A percentile compares a stretch with the other conserved stretches of the same genome.
Evolutionary conservation across 2,888 invertebrate genomes (phyloP).

Genomic region (Toxonevra muliebris): DNA sequence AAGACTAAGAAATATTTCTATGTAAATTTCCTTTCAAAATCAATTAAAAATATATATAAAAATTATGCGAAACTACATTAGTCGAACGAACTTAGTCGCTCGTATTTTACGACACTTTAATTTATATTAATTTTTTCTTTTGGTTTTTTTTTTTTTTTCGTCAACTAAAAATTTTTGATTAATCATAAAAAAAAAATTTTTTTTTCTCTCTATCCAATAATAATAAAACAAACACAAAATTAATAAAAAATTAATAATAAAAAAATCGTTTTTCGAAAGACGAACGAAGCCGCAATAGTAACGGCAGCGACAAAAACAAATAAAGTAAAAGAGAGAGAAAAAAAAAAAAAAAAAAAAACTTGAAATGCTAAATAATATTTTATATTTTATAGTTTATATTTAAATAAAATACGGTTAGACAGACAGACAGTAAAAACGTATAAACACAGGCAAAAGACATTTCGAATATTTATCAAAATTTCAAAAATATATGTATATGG

Average conservation of each 20-base stretch:
- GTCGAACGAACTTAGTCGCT: neutral
- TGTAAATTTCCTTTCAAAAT: conserved; percentile 50
- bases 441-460: neutral
- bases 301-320: neutral
- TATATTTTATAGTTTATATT: conserved; percentile 30
- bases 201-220: conserved; percentile 14
- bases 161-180: conserved; percentile 44
- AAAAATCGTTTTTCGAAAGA: neutral
- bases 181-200: conserved; percentile 49
- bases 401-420: neutral
- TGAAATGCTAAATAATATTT: conserved; percentile 34
- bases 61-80: conserved; percentile 16
- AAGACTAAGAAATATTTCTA: conserved; percentile 32
- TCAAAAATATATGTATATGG: neutral
- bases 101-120: conserved; percentile 32
- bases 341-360: conserved; percentile 26
- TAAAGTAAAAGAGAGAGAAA: neutral
- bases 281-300: neutral
- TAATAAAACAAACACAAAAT: conserved; percentile 29
- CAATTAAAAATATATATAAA: conserved; percentile 46
- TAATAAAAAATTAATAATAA: conserved; percentile 19
- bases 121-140: neutral
- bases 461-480: conserved; percentile 20
- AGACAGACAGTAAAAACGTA: conserved; percentile 6
- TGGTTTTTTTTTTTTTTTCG: conserved; percentile 1